Percentiles rank a stretch among this genome's conserved stretches.
These are phyloP conservation scores for Mormyrops attenuatus DNA, from an alignment of 2,797 vertebrate species.

Conservation along the genomic window DNA sequence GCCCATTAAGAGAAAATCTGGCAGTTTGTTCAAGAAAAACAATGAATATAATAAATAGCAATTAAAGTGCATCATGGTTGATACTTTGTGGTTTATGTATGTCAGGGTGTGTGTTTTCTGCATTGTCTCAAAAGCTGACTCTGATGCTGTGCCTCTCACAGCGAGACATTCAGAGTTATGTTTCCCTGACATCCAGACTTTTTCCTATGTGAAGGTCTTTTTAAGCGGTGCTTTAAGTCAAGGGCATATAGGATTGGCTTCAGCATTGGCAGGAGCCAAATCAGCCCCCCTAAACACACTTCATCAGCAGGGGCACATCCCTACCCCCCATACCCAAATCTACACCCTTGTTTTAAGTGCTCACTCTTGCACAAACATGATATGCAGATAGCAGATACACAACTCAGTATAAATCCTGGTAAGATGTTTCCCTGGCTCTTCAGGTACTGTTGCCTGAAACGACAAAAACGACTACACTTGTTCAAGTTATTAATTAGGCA, in stretches of 20 bases:
- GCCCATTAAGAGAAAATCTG: neutral
- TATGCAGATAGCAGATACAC: neutral
- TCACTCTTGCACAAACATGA: neutral
- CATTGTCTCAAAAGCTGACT: neutral
- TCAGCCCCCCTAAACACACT: neutral
- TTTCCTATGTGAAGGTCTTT: neutral
- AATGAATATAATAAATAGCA: neutral
- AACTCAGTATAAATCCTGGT: neutral
- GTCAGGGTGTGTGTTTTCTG: neutral
- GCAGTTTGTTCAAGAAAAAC: neutral
- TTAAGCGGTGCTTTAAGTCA: neutral
- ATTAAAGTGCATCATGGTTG: neutral
- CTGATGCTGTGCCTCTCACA: neutral
- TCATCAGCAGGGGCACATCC: neutral
- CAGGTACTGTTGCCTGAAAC: neutral
- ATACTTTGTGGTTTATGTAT: neutral
- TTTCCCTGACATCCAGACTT: neutral
- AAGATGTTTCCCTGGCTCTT: neutral
- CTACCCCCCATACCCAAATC: neutral
- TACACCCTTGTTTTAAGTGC: neutral
- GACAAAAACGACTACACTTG: neutral
- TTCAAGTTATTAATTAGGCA: neutral
- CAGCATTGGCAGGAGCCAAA: neutral
- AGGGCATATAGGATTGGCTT: neutral
- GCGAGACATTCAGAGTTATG: neutral